These are phyloP conservation scores for Cryptops parisi DNA, from an alignment of 2,888 invertebrate species.

Conservation along the genomic window DNA sequence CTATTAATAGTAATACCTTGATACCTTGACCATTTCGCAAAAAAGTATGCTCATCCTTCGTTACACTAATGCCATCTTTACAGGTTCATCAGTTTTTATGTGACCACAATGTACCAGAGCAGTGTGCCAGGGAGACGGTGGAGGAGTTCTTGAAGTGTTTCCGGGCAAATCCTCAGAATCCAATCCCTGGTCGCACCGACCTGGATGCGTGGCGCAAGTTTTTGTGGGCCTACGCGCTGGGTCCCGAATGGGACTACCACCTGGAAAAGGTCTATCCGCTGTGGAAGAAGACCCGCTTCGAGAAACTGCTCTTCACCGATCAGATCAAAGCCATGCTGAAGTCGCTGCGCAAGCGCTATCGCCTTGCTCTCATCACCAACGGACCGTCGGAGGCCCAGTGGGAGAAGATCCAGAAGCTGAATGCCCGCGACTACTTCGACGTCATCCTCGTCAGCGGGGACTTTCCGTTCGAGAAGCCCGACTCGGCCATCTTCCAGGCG, in stretches of 20 bases:
- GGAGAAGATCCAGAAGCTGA: conserved; percentile 53
- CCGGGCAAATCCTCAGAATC: conserved; percentile 65
- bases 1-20: too few species aligned
- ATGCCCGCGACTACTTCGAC: conserved; percentile 21
- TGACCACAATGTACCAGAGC: conserved; percentile 37
- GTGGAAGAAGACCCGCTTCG: conserved; percentile 67
- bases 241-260: conserved; percentile 52
- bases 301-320: conserved; percentile 51
- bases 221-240: conserved; percentile 62
- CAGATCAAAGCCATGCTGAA: conserved; percentile 54
- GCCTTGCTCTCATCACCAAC: conserved; percentile 68
- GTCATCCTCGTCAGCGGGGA: conserved; percentile 52
- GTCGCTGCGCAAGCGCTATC: conserved; percentile 48
- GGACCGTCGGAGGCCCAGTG: conserved; percentile 74
- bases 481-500: conserved; percentile 58
- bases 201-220: conserved; percentile 62
- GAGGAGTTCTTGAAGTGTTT: conserved; percentile 56
- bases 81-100: conserved; percentile 20
- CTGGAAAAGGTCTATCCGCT: conserved; percentile 55
- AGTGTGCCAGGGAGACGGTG: conserved; percentile 48
- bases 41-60: too few species aligned
- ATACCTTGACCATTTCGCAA: too few species aligned
- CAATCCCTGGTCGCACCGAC: conserved; percentile 39
- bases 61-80: conserved; percentile 12
- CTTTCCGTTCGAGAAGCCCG: conserved; percentile 72